A percentile compares a stretch with the other conserved stretches of the same genome.
These are phyloP conservation scores for Eilema griseolum DNA, from an alignment of 2,888 invertebrate species.

Conservation along the genomic window DNA sequence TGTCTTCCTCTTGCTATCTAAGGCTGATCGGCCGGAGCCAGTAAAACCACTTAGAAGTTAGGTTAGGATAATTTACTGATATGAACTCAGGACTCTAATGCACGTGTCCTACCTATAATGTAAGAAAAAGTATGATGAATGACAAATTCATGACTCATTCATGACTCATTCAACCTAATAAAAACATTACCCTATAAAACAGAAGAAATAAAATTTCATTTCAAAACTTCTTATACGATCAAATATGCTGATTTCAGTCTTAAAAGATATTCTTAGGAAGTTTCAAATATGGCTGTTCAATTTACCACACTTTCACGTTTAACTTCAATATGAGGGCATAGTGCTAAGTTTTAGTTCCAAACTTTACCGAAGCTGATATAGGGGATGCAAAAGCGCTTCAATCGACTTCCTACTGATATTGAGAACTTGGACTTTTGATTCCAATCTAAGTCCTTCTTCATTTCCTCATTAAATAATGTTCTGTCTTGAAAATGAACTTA, in stretches of 20 bases:
- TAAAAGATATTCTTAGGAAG: constrained; percentile 16
- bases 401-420: constrained; percentile 17
- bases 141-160: too few relatives aligned
- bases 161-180: background rate
- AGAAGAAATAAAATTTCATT: background rate
- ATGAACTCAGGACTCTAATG: too few relatives aligned
- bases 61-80: too few relatives aligned
- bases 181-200: background rate
- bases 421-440: background rate
- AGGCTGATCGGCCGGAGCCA: too few relatives aligned
- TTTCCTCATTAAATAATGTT: too few relatives aligned
- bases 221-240: accelerated
- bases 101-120: too few relatives aligned
- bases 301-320: constrained; percentile 40
- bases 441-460: too few relatives aligned
- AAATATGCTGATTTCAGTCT: background rate
- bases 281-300: constrained; percentile 46
- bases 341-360: constrained; percentile 45
- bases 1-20: too few relatives aligned
- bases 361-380: constrained; percentile 43
- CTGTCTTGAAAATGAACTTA: too few relatives aligned
- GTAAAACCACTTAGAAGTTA: too few relatives aligned
- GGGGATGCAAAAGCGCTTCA: constrained; percentile 20
- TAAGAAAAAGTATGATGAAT: too few relatives aligned
- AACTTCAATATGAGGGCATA: constrained; percentile 49